Conservation (phyloP, 2,113 vertebrate species). For the Percina caprodes region DNA sequence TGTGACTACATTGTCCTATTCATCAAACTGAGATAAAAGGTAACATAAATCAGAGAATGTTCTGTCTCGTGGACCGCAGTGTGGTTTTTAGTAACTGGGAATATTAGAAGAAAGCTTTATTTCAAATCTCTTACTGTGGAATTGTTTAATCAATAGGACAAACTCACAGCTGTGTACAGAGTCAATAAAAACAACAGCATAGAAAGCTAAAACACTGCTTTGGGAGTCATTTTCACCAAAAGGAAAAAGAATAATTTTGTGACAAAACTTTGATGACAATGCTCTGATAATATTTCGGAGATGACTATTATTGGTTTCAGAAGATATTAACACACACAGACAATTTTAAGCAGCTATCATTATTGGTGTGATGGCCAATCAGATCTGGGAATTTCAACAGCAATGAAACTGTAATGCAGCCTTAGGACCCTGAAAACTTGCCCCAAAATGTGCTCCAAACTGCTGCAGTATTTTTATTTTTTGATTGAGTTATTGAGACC, state of each 20-base stretch:
- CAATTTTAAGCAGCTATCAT: not conserved
- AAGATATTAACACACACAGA: not conserved
- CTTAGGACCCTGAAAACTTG: not conserved
- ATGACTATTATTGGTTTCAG: not conserved
- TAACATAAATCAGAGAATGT: conserved; percentile 26
- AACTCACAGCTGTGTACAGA: conserved; percentile 7
- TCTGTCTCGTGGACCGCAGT: conserved; percentile 10
- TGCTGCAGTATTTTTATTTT: conserved; percentile 1
- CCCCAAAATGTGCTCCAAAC: not conserved
- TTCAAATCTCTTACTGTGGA: conserved; percentile 5
- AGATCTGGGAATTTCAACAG: not conserved
- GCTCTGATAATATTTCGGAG: not conserved
- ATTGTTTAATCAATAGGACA: conserved; percentile 31
- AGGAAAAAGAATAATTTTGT: not conserved
- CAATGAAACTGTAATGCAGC: not conserved
- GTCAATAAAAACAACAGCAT: not conserved
- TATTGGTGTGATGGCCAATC: not conserved
- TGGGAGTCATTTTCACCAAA: not conserved
- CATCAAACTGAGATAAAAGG: conserved; percentile 30
- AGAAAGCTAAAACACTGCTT: not conserved
- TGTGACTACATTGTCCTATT: conserved; percentile 25
- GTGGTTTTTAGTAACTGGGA: conserved; percentile 30
- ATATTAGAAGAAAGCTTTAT: conserved; percentile 34
- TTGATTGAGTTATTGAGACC: not conserved
- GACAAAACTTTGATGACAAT: not conserved